phyloP scores from a whole-genome alignment of 2,888 invertebrate species.

The Drosophila macrospina region DNA sequence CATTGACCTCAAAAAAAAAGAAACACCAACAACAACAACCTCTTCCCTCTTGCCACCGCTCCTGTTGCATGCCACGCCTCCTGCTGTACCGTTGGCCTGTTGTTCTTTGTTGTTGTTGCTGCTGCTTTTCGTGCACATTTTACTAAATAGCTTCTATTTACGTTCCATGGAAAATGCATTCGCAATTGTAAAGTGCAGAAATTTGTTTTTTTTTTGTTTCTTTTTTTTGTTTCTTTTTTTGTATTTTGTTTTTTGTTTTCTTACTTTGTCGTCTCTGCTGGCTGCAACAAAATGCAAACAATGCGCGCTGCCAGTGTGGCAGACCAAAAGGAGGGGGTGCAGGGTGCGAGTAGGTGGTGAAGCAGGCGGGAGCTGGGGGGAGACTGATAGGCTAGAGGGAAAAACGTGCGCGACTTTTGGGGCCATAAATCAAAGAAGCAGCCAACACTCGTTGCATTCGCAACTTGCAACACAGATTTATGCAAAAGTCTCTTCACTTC shows the following conservation, averaged over 20 bases:
- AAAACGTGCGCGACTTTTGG: slow-evolving; percentile 70
- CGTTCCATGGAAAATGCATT: slow-evolving; percentile 78
- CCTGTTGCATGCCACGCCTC: slow-evolving; percentile 50
- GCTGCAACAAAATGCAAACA: slow-evolving; percentile 59
- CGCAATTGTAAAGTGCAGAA: slow-evolving; percentile 73
- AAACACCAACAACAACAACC: slow-evolving; percentile 20
- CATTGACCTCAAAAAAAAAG: slow-evolving; percentile 69
- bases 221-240: no score
- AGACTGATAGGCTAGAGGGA: neutral
- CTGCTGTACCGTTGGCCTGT: slow-evolving; percentile 20
- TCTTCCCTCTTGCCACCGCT: slow-evolving; percentile 14
- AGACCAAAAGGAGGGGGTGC: no score
- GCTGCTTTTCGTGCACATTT: slow-evolving; percentile 71
- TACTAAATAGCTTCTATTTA: slow-evolving; percentile 78
- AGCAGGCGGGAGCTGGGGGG: no score
- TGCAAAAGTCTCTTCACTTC: slow-evolving; percentile 46
- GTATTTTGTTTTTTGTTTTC: slow-evolving; percentile 42
- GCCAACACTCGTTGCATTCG: slow-evolving; percentile 36
- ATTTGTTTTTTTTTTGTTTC: slow-evolving; percentile 53
- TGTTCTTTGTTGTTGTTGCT: slow-evolving; percentile 25
- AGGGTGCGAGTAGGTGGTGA: no score
- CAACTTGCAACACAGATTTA: slow-evolving; percentile 36
- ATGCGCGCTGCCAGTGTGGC: slow-evolving; percentile 33
- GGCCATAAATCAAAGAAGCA: slow-evolving; percentile 67
- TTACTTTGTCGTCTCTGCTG: slow-evolving; percentile 62